Evolutionary conservation across 2,113 vertebrate species (phyloP), one percentile per base, ranked within the genome.

Genomic region (Raja brachyura): DNA sequence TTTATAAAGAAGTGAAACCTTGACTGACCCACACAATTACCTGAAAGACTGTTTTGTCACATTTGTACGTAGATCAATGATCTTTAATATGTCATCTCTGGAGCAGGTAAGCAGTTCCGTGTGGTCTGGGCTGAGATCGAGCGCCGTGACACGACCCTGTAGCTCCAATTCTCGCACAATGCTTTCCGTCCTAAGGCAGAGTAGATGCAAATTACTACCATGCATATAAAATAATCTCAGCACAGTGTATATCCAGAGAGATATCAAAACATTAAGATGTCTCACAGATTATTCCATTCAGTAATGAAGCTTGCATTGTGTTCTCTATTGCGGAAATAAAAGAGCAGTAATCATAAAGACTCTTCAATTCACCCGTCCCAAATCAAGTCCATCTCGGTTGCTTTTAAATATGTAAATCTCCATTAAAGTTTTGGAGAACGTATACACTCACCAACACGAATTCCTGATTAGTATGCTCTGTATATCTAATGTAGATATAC

Each of bases 121-220:
- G n/a, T 98, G 95, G 81, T 99, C 99, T 0, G 98, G 97, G 95
- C 98, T 99, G 93, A 99, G 95, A 95, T 99, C 98, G 94, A 99
- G 95, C 94, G 98, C 98, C 0, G 99, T 99, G 56, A 99, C 97
- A 54, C 97, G 96, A 10, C 98, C 99, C 93, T 96, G 93, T n/a
- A 99, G 95, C 95, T 99, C 98, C 95, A 99, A 93, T 94, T 99
- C 99, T 63, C 94, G 96, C 22, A 99, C 97, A 5, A 98, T 97
- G 61, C 96, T 98, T 96, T 99, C 98, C 3, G 98, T 97, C 8
- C 99, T 99, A 79, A 73, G 10, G 16, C 48, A 18, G 16, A 75
- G 2, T 7, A 31, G 33, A 63, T 3, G 33, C 59, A 88, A 88
- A 63, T 31, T 54, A 68, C 16, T 6, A n/a, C 6, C 28, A 86